These are phyloP conservation scores for Drosophila carrolli DNA, from an alignment of 1,140 invertebrate genomes.

Conservation along the genomic window DNA sequence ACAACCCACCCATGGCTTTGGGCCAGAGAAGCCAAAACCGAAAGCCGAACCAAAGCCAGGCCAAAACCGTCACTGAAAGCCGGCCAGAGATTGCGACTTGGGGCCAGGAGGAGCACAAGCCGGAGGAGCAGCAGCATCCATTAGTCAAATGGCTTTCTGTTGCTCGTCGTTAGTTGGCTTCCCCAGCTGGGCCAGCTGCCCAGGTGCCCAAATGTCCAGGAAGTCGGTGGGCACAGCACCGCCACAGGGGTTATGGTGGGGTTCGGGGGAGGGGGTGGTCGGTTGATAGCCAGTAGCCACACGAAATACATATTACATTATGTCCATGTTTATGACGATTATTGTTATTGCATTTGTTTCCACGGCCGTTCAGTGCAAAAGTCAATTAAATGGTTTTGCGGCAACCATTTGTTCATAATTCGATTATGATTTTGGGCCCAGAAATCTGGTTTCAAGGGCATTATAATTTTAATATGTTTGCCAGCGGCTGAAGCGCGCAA, in stretches of 20 bases:
- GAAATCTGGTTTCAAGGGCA: slow-evolving; percentile 34
- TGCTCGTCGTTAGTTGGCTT: slow-evolving; percentile 52
- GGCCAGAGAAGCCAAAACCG: slow-evolving; percentile 44
- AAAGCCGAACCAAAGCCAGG: slow-evolving; percentile 66
- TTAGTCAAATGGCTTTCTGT: slow-evolving; percentile 78
- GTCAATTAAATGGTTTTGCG: slow-evolving; percentile 75
- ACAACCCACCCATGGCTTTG: neutral
- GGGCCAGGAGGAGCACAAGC: neutral
- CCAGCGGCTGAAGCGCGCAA: slow-evolving; percentile 1
- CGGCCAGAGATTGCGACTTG: slow-evolving; percentile 46
- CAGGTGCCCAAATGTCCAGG: slow-evolving; percentile 49
- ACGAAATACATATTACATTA: slow-evolving; percentile 55
- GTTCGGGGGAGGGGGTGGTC: neutral
- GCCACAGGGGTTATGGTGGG: neutral
- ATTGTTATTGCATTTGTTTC: slow-evolving; percentile 72
- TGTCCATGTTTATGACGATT: slow-evolving; percentile 74
- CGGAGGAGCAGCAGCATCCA: slow-evolving; percentile 54
- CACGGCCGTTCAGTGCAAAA: slow-evolving; percentile 52
- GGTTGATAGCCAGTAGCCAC: neutral
- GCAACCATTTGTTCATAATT: slow-evolving; percentile 64
- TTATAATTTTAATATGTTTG: slow-evolving; percentile 55
- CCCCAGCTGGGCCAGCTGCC: slow-evolving; percentile 34
- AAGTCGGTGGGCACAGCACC: slow-evolving; percentile 2
- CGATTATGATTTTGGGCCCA: slow-evolving; percentile 55
- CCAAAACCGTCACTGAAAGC: slow-evolving; percentile 67